A percentile compares a stretch with the other conserved stretches of the same genome.
phyloP scores from a whole-genome alignment of 1,140 invertebrate species.

The Zaprionus nigranus region DNA sequence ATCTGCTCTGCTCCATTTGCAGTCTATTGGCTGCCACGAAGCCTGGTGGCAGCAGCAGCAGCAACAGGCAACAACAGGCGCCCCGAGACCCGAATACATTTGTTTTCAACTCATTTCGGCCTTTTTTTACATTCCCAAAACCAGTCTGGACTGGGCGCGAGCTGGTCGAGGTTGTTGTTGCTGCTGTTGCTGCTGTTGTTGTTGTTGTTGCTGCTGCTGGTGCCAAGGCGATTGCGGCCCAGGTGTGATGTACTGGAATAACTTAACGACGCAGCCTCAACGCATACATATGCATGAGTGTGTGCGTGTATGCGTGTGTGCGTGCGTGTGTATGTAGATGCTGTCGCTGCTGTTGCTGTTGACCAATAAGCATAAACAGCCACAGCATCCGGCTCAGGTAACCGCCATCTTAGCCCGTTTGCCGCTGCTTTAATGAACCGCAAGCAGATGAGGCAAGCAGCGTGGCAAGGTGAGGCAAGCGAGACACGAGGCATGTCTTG shows the following conservation, averaged over 20 bases:
- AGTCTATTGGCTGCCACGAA: slow-evolving; percentile 73
- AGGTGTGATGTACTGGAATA: slow-evolving; percentile 83
- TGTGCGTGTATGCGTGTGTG: slow-evolving; percentile 23
- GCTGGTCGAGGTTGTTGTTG: slow-evolving; percentile 22
- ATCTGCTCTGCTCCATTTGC: slow-evolving; percentile 81
- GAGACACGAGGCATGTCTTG: not conserved
- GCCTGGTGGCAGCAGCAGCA: slow-evolving; percentile 1
- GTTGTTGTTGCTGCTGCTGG: slow-evolving; percentile 12
- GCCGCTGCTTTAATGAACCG: slow-evolving; percentile 70
- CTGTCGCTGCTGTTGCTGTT: slow-evolving; percentile 66
- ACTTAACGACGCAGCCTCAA: slow-evolving; percentile 75
- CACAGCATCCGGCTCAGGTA: slow-evolving; percentile 68
- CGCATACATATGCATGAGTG: slow-evolving; percentile 68
- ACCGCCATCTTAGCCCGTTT: slow-evolving; percentile 73
- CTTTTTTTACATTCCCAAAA: slow-evolving; percentile 50
- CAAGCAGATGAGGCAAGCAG: slow-evolving; percentile 26
- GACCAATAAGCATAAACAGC: slow-evolving; percentile 82
- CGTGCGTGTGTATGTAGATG: slow-evolving; percentile 42
- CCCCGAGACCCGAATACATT: slow-evolving; percentile 72
- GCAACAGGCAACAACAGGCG: slow-evolving; percentile 61
- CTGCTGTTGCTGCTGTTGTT: slow-evolving; percentile 3
- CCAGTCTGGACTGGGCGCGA: slow-evolving; percentile 61
- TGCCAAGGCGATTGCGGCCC: slow-evolving; percentile 54
- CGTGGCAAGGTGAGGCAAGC: slow-evolving; percentile 1
- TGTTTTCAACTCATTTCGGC: slow-evolving; percentile 60